phyloP scores from a whole-genome alignment of 2,113 vertebrate genomes.

The Daboia siamensis region DNA sequence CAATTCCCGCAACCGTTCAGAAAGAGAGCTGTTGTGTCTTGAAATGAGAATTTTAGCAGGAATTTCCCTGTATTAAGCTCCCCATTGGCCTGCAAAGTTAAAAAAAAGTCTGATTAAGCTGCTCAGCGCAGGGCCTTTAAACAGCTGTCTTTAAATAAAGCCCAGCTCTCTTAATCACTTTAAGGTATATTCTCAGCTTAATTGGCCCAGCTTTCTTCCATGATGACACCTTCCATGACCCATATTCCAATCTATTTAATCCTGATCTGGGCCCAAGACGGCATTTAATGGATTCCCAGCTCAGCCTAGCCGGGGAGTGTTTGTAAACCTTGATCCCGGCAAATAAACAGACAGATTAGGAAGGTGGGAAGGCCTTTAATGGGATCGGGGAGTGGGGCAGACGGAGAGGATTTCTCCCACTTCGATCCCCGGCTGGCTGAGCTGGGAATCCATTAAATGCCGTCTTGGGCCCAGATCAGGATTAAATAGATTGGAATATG shows the following conservation, averaged over 20 bases:
- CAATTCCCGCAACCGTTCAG: background rate
- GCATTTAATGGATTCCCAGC: slow-evolving; percentile 9
- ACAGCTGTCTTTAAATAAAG: background rate
- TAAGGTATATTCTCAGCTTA: background rate
- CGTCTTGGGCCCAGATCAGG: too few species aligned
- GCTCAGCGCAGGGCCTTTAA: too few species aligned
- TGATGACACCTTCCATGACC: background rate
- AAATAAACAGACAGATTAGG: slow-evolving; percentile 5
- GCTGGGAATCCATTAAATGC: too few species aligned
- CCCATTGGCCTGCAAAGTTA: too few species aligned
- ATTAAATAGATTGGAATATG: too few species aligned
- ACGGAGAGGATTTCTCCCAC: background rate
- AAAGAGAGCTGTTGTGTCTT: background rate
- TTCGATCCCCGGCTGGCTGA: background rate
- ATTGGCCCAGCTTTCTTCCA: background rate
- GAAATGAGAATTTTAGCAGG: background rate
- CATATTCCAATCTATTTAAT: background rate
- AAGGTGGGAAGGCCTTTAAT: slow-evolving; percentile 17
- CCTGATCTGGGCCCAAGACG: background rate
- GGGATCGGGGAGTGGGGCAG: slow-evolving; percentile 7
- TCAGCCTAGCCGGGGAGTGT: background rate
- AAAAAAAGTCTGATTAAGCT: background rate
- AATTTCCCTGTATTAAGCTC: background rate
- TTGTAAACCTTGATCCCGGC: background rate
- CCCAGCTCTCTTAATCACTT: background rate